Percentiles rank a stretch among this genome's conserved stretches.
phyloP scores from a whole-genome alignment of 2,888 invertebrate species.

The Maniola hyperantus region DNA sequence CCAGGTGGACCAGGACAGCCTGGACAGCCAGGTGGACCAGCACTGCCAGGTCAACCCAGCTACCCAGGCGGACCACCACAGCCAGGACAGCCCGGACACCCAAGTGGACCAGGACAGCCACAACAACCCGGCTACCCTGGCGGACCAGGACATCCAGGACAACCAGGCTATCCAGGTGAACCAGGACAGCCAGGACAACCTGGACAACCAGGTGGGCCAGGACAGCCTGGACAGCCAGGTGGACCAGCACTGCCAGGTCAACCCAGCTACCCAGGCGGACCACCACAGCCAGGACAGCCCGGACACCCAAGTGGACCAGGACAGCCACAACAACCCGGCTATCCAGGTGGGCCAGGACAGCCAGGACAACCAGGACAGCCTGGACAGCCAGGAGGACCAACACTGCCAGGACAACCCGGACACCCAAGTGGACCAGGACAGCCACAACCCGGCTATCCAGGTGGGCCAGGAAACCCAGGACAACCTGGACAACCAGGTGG shows the following conservation, averaged over 20 bases:
- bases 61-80: conserved; percentile 46
- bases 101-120: conserved; percentile 31
- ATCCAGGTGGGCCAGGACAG: conserved; percentile 20
- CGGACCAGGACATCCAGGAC: conserved; percentile 9
- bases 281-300: conserved; percentile 34
- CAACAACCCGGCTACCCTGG: conserved; percentile 56
- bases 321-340: conserved; percentile 23
- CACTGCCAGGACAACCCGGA: conserved; percentile 27
- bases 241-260: conserved; percentile 51
- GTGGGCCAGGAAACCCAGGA: neutral
- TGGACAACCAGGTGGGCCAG: neutral
- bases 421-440: conserved; percentile 36
- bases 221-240: conserved; percentile 30
- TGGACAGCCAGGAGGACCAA: conserved; percentile 24
- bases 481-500: conserved; percentile 54
- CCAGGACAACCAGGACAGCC: conserved; percentile 50
- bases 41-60: conserved; percentile 40
- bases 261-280: conserved; percentile 47
- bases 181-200: conserved; percentile 13
- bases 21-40: conserved; percentile 29
- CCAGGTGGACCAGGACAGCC: conserved; percentile 42
- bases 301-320: conserved; percentile 43
- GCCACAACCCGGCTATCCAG: conserved; percentile 13
- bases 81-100: conserved; percentile 47
- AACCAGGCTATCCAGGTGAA: conserved; percentile 7